These are phyloP conservation scores for Margaritifera margaritifera DNA, from an alignment of 2,888 invertebrate genomes.

Conservation along the genomic window DNA sequence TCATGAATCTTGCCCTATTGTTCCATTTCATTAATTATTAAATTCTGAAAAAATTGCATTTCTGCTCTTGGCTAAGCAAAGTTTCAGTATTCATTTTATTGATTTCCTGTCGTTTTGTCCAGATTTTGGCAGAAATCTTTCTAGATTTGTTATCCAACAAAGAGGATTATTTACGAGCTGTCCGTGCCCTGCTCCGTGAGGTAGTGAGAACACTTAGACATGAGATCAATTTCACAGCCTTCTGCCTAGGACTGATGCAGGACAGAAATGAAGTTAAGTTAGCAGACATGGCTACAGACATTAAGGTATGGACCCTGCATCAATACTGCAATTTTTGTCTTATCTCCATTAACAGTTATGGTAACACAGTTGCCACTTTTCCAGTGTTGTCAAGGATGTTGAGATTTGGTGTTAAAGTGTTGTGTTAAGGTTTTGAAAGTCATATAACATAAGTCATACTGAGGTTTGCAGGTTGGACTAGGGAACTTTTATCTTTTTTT, in stretches of 20 bases:
- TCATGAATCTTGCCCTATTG: too few species aligned
- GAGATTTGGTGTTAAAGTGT: too few species aligned
- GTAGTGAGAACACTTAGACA: constrained; percentile 87
- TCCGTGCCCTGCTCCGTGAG: constrained; percentile 90
- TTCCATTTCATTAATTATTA: too few species aligned
- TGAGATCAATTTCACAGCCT: constrained; percentile 85
- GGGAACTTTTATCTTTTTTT: too few species aligned
- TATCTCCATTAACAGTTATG: too few species aligned
- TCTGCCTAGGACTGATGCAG: constrained; percentile 85
- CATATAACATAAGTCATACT: too few species aligned
- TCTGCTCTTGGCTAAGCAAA: neutral
- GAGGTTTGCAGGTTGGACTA: too few species aligned
- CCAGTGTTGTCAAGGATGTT: too few species aligned
- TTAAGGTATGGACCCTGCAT: constrained; percentile 57
- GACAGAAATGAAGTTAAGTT: constrained; percentile 69
- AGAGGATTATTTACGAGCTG: constrained; percentile 91
- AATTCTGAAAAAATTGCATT: neutral
- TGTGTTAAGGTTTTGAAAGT: too few species aligned
- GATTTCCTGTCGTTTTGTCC: constrained; percentile 14
- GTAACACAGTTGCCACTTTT: too few species aligned
- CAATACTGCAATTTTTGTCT: too few species aligned
- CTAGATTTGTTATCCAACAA: constrained; percentile 84
- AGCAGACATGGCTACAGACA: constrained; percentile 66
- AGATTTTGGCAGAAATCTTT: constrained; percentile 74
- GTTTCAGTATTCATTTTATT: neutral